phyloP scores from a whole-genome alignment of 2,888 invertebrate genomes.

The Anthrax anthrax region DNA sequence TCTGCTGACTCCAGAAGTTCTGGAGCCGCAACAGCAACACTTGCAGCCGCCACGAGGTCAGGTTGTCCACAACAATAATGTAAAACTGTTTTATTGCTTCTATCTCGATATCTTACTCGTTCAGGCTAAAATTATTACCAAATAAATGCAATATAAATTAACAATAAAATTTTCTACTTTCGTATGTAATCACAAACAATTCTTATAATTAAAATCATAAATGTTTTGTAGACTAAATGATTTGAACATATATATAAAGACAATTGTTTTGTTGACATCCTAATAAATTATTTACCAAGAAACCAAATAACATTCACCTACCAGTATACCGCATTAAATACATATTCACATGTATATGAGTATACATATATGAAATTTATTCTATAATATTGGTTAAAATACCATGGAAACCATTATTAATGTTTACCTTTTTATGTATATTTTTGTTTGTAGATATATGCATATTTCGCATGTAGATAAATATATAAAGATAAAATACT shows the following conservation, averaged over 20 bases:
- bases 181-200: too few species aligned
- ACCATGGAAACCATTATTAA: background rate
- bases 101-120: slow-evolving; percentile 56
- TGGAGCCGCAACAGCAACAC: slow-evolving; percentile 78
- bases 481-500: too few species aligned
- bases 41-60: slow-evolving; percentile 47
- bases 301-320: background rate
- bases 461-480: too few species aligned
- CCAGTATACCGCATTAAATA: background rate
- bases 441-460: too few species aligned
- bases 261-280: slow-evolving; percentile 2
- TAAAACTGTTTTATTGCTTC: slow-evolving; percentile 71
- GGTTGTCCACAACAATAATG: slow-evolving; percentile 71
- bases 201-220: too few species aligned
- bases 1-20: slow-evolving; percentile 71
- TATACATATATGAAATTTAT: background rate
- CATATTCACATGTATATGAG: too few species aligned
- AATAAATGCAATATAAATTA: too few species aligned
- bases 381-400: background rate
- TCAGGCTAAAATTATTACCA: slow-evolving; percentile 36
- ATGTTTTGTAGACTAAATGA: background rate
- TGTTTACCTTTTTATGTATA: too few species aligned
- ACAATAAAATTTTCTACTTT: too few species aligned
- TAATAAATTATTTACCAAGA: slow-evolving; percentile 4
- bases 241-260: background rate